A percentile compares a stretch with the other conserved stretches of the same genome.
These are phyloP conservation scores for Lepidonotus clava DNA, from an alignment of 2,888 invertebrate species.

Conservation along the genomic window DNA sequence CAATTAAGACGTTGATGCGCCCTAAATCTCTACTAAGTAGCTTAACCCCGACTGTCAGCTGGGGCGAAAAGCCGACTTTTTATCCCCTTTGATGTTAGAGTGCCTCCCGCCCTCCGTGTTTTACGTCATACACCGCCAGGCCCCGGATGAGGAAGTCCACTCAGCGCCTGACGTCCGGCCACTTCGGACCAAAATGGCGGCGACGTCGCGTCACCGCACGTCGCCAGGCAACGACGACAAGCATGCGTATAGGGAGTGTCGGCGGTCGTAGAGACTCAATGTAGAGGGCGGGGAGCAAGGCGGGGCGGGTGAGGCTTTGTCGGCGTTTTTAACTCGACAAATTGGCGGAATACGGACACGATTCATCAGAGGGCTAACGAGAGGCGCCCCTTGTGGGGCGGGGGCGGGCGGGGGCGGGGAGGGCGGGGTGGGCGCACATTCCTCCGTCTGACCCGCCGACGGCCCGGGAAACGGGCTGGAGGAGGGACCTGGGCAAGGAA, in stretches of 20 bases:
- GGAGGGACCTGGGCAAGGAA: neutral
- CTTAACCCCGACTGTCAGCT: neutral
- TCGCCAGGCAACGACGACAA: constrained; percentile 14
- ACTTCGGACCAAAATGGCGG: constrained; percentile 3
- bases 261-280: neutral
- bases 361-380: constrained; percentile 38
- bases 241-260: constrained; percentile 9
- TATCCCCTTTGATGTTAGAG: neutral
- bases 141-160: neutral
- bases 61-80: neutral
- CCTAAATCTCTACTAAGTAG: neutral
- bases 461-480: constrained; percentile 7
- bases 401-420: neutral
- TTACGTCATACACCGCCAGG: neutral
- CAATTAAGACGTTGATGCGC: constrained; percentile 4
- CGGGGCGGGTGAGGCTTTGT: neutral
- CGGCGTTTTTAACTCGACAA: constrained; percentile 41
- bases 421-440: neutral
- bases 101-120: neutral
- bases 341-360: constrained; percentile 42
- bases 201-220: neutral
- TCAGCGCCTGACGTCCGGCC: neutral
- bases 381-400: neutral
- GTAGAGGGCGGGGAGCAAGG: neutral
- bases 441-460: neutral